Percentiles rank a stretch among this genome's conserved stretches.
These are phyloP conservation scores for Mesochorus sp. DNA, from an alignment of 2,888 invertebrate species.

Conservation along the genomic window DNA sequence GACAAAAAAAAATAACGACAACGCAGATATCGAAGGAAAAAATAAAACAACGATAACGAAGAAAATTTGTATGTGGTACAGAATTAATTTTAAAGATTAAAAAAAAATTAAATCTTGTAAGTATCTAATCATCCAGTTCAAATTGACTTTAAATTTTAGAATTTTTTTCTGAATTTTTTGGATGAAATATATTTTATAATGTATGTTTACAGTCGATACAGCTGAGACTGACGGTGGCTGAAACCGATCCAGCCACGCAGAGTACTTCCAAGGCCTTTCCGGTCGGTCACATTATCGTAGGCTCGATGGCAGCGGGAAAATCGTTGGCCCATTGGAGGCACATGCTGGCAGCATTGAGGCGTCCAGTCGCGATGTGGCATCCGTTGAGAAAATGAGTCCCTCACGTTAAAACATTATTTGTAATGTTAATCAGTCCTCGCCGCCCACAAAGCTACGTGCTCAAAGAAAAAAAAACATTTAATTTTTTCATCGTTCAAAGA, in stretches of 20 bases:
- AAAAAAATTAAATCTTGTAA: too few species aligned
- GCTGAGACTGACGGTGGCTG: conserved; percentile 87
- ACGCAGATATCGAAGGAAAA: conserved; percentile 72
- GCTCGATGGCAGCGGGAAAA: conserved; percentile 88
- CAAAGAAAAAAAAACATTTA: conserved; percentile 17
- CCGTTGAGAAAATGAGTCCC: conserved; percentile 84
- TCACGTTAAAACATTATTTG: conserved; percentile 25
- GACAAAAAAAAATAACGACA: conserved; percentile 75
- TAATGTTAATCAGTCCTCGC: conserved; percentile 42
- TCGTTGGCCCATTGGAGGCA: conserved; percentile 92
- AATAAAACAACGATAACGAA: conserved; percentile 48
- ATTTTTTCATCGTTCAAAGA: not conserved
- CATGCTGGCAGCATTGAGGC: conserved; percentile 90
- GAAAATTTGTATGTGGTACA: too few species aligned
- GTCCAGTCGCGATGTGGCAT: conserved; percentile 94
- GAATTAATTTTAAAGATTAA: too few species aligned
- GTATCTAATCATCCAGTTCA: too few species aligned
- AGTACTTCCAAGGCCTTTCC: conserved; percentile 84
- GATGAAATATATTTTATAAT: not conserved
- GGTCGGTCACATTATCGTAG: conserved; percentile 92
- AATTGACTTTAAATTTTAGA: too few species aligned
- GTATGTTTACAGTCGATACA: conserved; percentile 86
- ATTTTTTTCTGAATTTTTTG: not conserved
- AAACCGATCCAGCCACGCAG: conserved; percentile 79
- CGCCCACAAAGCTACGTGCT: conserved; percentile 57